Base-by-base conservation (phyloP, 2,888 invertebrate species). In the Morpho helenor region DNA sequence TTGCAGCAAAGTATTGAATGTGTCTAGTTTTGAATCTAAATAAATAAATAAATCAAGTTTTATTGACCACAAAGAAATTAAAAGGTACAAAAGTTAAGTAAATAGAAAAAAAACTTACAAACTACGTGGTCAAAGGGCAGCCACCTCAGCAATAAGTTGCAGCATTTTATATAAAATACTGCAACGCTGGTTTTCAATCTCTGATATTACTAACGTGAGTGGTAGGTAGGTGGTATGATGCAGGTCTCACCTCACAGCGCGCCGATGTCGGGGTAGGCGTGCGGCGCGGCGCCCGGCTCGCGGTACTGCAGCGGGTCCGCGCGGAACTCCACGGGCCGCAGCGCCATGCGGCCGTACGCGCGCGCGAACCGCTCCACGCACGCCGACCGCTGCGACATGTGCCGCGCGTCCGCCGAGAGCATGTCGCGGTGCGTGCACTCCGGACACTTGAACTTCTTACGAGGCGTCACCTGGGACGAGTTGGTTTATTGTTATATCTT, bases 401-500 rank as follows among this genome's bases (percentile, higher is more conserved):
- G 98, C 41, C 95, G 94, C 42, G 96, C 92, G 85, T 98, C 98
- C 0, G 97, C 96, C 0, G 98, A 98, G 7, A 99, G 82, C 96
- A 97, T 98, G 85, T 98, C 98, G 0, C 95, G 97, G 82, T 97
- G 97, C 3, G 94, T 95, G 83, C 98, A 98, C 79, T 98, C 97
- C 0, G 98, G 98, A 76, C 98, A 99, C 80, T 98, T 98, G 88
- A 99, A 99, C 80, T 99, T 99, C 79, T 99, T 98, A 5, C 98
- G 92, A 0, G 98, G 98, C 0, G 98, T 96, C 41, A 98, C 97
- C 95, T 95, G 81, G n/a, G 78, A 78, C 41, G 1, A 44, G 6
- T n/a, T 9, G 46, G 1, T 31, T 31, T 31, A 31, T 5, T 16
- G 16, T n/a, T n/a, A n/a, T 16, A 16, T 16, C 16, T 31, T 31